phyloP scores from a whole-genome alignment of 1,140 invertebrate genomes.

The Drosophila sulfurigaster region DNA sequence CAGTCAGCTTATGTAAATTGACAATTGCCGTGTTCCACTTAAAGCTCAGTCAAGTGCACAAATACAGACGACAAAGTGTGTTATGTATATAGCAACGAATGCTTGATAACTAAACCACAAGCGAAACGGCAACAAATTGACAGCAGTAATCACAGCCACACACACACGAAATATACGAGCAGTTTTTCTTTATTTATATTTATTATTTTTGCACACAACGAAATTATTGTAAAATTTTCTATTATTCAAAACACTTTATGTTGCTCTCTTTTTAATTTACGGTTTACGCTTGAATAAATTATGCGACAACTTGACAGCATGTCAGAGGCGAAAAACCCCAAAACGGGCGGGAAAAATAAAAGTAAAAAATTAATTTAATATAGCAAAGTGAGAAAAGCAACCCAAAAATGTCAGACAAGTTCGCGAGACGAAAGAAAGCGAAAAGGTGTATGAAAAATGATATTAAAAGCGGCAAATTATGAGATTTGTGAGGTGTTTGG shows the following conservation, averaged over 20 bases:
- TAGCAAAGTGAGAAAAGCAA: conserved; percentile 16
- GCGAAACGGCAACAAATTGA: conserved; percentile 48
- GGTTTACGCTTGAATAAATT: conserved; percentile 13
- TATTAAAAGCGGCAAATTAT: conserved; percentile 21
- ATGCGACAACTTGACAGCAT: conserved; percentile 11
- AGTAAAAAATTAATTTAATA: background rate
- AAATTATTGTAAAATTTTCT: background rate
- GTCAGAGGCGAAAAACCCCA: conserved; percentile 1
- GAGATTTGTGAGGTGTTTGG: conserved; percentile 15
- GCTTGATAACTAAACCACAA: conserved; percentile 64
- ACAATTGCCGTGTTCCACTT: conserved; percentile 71
- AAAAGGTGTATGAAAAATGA: conserved; percentile 7
- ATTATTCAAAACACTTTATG: conserved; percentile 1
- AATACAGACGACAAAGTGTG: conserved; percentile 6
- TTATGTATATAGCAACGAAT: conserved; percentile 44
- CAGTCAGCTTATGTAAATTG: conserved; percentile 56
- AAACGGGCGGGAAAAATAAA: background rate
- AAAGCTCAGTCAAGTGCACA: conserved; percentile 51
- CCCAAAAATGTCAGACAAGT: conserved; percentile 16
- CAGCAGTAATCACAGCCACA: conserved; percentile 45
- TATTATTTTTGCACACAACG: conserved; percentile 42
- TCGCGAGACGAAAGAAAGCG: conserved; percentile 26
- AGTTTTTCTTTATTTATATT: conserved; percentile 48
- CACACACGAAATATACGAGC: background rate
- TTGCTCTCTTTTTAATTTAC: conserved; percentile 6